phyloP scores from a whole-genome alignment of 1,140 invertebrate species.

The Pinna nobilis region DNA sequence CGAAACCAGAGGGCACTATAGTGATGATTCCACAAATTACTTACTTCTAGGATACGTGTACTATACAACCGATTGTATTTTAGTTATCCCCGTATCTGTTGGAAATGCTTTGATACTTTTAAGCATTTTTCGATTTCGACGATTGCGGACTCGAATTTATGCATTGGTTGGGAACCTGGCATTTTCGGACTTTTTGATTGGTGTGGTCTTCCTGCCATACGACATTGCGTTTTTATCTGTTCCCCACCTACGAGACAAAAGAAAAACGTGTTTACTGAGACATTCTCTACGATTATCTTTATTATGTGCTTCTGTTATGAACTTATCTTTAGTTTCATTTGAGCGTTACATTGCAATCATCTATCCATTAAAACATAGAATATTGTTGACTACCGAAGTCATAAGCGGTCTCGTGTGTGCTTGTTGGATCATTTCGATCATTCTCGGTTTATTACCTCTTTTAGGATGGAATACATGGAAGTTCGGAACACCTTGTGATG shows the following conservation, averaged over 20 bases:
- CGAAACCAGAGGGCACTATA: no score
- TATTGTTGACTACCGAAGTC: neutral
- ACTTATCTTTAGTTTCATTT: slow-evolving; percentile 38
- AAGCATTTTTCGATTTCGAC: slow-evolving; percentile 24
- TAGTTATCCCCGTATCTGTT: slow-evolving; percentile 41
- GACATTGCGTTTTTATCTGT: slow-evolving; percentile 31
- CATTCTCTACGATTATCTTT: slow-evolving; percentile 19
- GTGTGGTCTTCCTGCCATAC: slow-evolving; percentile 36
- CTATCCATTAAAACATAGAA: slow-evolving; percentile 35
- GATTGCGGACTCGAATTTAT: slow-evolving; percentile 37
- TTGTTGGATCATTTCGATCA: slow-evolving; percentile 32
- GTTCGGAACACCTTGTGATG: slow-evolving; percentile 20
- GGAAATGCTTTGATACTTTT: slow-evolving; percentile 45
- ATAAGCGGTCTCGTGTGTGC: slow-evolving; percentile 10
- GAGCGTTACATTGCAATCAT: slow-evolving; percentile 46
- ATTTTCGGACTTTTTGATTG: slow-evolving; percentile 43
- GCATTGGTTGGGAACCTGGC: slow-evolving; percentile 44
- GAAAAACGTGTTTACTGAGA: slow-evolving; percentile 21
- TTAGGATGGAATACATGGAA: slow-evolving; percentile 40
- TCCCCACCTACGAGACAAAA: neutral
- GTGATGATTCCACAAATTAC: no score
- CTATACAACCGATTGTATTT: slow-evolving; percentile 33
- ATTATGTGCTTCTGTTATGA: slow-evolving; percentile 40
- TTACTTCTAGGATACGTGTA: no score
- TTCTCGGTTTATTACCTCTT: slow-evolving; percentile 32